Evolutionary conservation across 2,888 invertebrate species (phyloP), one percentile per base, ranked within the genome.

Genomic region (Pheosia tremula): DNA sequence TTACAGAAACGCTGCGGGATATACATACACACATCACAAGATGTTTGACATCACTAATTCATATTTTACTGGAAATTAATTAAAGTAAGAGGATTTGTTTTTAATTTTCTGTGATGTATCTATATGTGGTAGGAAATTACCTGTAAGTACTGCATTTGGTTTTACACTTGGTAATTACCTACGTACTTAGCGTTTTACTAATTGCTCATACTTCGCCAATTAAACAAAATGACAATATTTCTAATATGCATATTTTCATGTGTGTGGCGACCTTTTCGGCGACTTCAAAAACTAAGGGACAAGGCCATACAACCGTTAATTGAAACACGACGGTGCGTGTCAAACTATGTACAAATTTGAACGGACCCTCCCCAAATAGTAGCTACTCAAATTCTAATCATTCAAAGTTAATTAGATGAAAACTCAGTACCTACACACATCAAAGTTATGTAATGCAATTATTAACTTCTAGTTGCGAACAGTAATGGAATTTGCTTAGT

Each of bases 401-500:
- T 66, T 75, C 58, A 59, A 57, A 71, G 61, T 58, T 63, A 69
- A 69, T 70, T 75, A 59, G 53, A 62, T 63, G 43, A 58, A 61
- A 69, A 74, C 59, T 68, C 62, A 63, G 68, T 75, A 24, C 24
- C 24, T 24, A 24, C 24, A 24, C 24, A 63, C 59, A 66, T 70
- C 74, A 76, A 74, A 67, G 59, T 66, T 74, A 24, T 24, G 24
- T 24, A 63, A 65, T 24, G 41, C 54, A 71, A 71, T 69, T 76
- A 62, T 37, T 63, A 69, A 75, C 60, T 73, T 75, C 63, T 43
- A 60, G 49, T 60, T 63, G 9, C 43, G 57, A 55, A 62, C 43
- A 36, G 49, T 57, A 59, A 64, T n/a, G 5, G 5, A 4, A n/a
- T 43, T 43, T 24, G 24, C 2, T 9, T 43, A 43, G 2, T 43